Conservation (phyloP, 2,113 vertebrate species). For the Tragelaphus imberbis region DNA sequence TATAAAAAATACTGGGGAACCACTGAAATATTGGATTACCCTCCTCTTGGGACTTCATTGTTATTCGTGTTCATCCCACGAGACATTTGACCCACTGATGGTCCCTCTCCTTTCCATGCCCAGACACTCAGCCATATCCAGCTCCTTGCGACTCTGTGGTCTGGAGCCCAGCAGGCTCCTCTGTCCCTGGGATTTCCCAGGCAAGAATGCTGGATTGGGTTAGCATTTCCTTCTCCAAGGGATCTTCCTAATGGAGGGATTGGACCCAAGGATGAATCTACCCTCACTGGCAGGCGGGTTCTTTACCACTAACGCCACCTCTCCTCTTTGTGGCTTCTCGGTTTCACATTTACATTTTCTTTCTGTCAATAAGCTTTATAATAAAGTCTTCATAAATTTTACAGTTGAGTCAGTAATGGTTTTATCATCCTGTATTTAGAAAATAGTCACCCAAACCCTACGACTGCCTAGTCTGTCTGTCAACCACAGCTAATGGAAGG, state of each 20-base stretch:
- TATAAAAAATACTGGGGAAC: not conserved
- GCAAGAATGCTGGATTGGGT: not conserved
- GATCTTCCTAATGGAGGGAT: not conserved
- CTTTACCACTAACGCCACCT: not conserved
- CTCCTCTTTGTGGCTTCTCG: not conserved
- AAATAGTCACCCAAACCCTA: not conserved
- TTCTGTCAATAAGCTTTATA: not conserved
- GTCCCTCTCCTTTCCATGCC: not conserved
- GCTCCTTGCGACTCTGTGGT: not conserved
- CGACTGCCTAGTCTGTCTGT: not conserved
- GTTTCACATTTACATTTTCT: not conserved
- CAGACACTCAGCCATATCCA: not conserved
- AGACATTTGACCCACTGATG: not conserved
- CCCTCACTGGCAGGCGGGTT: accelerated
- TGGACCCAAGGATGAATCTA: not conserved
- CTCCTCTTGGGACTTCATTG: not conserved
- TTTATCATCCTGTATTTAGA: not conserved
- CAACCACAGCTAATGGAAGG: not conserved
- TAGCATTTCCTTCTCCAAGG: not conserved
- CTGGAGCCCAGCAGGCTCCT: not conserved
- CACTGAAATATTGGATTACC: not conserved
- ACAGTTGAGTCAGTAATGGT: not conserved
- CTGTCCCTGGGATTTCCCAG: not conserved
- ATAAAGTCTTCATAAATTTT: not conserved
- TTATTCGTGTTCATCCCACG: not conserved